phyloP scores from a whole-genome alignment of 2,797 vertebrate species.

The Crenuchus spilurus region DNA sequence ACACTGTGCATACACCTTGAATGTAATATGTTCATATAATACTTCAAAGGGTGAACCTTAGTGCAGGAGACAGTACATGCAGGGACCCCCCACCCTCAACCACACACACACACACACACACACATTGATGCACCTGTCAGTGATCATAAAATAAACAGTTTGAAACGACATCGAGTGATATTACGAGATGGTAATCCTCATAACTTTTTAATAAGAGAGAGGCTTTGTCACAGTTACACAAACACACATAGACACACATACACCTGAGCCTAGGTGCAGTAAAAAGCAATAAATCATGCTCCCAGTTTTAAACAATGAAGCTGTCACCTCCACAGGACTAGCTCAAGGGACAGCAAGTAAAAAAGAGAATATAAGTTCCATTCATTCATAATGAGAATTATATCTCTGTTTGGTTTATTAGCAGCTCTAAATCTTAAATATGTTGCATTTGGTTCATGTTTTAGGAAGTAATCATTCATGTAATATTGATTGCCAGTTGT shows the following conservation, averaged over 20 bases:
- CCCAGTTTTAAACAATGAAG: background rate
- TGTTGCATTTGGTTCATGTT: too few species aligned
- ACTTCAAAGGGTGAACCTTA: conserved; percentile 7
- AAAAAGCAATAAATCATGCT: conserved; percentile 38
- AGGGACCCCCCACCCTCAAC: background rate
- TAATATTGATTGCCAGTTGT: too few species aligned
- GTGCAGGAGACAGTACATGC: background rate
- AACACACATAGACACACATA: conserved; percentile 7
- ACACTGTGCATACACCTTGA: background rate
- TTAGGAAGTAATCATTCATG: too few species aligned
- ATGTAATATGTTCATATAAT: background rate
- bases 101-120: conserved; percentile 5
- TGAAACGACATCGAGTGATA: conserved; percentile 16
- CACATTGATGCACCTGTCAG: conserved; percentile 12
- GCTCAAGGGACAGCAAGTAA: background rate
- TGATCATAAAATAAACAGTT: background rate
- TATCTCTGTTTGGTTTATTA: too few species aligned
- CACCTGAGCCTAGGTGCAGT: background rate
- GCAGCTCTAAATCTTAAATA: too few species aligned
- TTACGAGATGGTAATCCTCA: conserved; percentile 33
- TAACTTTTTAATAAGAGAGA: conserved; percentile 32
- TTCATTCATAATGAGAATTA: too few species aligned
- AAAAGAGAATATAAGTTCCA: background rate
- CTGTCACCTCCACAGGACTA: background rate
- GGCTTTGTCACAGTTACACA: background rate